Evolutionary conservation across 2,113 vertebrate genomes (phyloP).

Genomic region (Brachionichthys hirsutus): DNA sequence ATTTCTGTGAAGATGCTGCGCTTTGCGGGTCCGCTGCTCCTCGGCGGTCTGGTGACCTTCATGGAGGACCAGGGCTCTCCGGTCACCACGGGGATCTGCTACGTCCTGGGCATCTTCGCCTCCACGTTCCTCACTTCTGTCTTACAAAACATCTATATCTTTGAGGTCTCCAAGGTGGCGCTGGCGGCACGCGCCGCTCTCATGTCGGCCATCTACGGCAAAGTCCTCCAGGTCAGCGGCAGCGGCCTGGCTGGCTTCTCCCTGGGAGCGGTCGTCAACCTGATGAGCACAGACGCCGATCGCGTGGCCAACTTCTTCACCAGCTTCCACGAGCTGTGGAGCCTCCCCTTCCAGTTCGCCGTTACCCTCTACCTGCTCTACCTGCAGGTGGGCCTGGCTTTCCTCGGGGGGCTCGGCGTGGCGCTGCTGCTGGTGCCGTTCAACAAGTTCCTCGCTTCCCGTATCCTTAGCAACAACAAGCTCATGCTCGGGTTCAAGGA

Average conservation of each 20-base stretch:
- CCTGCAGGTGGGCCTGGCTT: slow-evolving; percentile 89
- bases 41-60: slow-evolving; percentile 86
- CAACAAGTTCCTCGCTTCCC: slow-evolving; percentile 88
- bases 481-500: slow-evolving; percentile 90
- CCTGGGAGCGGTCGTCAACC: slow-evolving; percentile 88
- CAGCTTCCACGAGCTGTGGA: slow-evolving; percentile 95
- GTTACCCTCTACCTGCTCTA: slow-evolving; percentile 91
- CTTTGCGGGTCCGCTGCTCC: slow-evolving; percentile 88
- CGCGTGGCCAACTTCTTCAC: slow-evolving; percentile 87
- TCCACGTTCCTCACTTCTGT: slow-evolving; percentile 81
- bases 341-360: slow-evolving; percentile 85
- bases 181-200: slow-evolving; percentile 82
- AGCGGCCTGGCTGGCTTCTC: slow-evolving; percentile 76
- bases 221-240: slow-evolving; percentile 82
- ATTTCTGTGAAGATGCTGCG: slow-evolving; percentile 78
- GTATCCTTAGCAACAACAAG: slow-evolving; percentile 86
- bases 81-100: slow-evolving; percentile 82
- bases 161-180: slow-evolving; percentile 82
- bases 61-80: slow-evolving; percentile 86
- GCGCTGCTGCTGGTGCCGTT: slow-evolving; percentile 88
- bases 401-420: slow-evolving; percentile 85
- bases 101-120: slow-evolving; percentile 83
- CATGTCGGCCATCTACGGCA: slow-evolving; percentile 85
- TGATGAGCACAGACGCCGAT: slow-evolving; percentile 89
- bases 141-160: slow-evolving; percentile 85